Base-by-base conservation (phyloP, 1,140 invertebrate genomes). In the Meteorus sp. region DNA sequence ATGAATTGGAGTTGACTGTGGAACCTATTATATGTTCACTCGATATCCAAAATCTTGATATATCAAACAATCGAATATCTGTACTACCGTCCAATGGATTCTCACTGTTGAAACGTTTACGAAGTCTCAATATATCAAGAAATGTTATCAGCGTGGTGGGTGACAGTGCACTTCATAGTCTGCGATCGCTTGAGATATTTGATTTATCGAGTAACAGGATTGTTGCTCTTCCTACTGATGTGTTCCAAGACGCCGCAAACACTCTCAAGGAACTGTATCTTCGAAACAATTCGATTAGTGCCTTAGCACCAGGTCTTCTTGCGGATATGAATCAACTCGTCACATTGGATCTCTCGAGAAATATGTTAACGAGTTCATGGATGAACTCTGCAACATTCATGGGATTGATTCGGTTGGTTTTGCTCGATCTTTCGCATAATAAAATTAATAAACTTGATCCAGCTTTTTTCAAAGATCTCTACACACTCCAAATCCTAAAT, bases 191-290 rank as follows among this genome's bases (percentile, higher is more conserved):
- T 15, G 86, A 90, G 76, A 85, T 91, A 64, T 85, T 95, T 52
- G 90, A 95, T 79, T 78, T 95, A 37, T 93, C 91, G 6, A 88
- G 89, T 64, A 95, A 95, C 76, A 89, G 90, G 84, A 88, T 96
- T 37, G 89, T 93, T 2, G 89, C 91, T 20, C 77, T 96, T 56
- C 92, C 93, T n/a, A 85, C 88, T 23, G 88, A 89, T 64, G 78
- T 95, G 54, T 94, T 95, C 62, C 84, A 85, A 67, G 91, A 94
- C 72, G 85, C 86, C 60, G 82, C 85, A 8, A 85, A 87, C 54
- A 86, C 88, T 13, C 86, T 96, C 54, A 91, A 90, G 78, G 91
- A 94, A 80, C 86, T 95, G 62, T 88, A 92, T 72, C 75, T 95
- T 65, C 89, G 92, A 73, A 94, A 94, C 76, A 95, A 95, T 82